Conservation (phyloP, 35 echinoderm and acorn worm species). For the Lytechinus pictus region DNA sequence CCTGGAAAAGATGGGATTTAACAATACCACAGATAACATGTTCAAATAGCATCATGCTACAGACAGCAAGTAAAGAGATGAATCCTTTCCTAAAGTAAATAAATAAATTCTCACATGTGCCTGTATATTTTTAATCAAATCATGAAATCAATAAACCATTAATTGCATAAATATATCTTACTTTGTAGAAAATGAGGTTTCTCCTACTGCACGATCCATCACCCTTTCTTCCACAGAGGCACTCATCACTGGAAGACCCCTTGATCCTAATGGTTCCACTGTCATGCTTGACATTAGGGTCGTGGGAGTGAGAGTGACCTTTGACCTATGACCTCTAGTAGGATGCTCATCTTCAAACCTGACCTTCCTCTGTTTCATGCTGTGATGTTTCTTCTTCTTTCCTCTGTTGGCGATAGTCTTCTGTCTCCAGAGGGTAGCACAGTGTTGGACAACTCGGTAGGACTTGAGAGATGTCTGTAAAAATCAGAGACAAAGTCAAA, state of each 20-base stretch:
- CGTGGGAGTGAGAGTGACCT: neutral
- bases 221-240: neutral
- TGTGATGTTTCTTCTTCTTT: neutral
- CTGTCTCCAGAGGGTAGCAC: slow-evolving; percentile 75
- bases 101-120: too few relatives aligned
- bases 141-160: too few relatives aligned
- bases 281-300: neutral
- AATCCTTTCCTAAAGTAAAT: too few relatives aligned
- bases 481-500: neutral
- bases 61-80: too few relatives aligned
- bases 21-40: too few relatives aligned
- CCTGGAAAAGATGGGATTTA: too few relatives aligned
- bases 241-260: neutral
- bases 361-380: neutral
- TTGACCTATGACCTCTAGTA: neutral
- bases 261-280: neutral
- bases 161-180: neutral
- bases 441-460: slow-evolving; percentile 73
- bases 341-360: slow-evolving; percentile 20
- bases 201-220: neutral
- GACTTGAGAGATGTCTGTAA: slow-evolving; percentile 66
- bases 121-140: too few relatives aligned
- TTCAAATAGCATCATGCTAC: too few relatives aligned
- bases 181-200: neutral
- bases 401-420: slow-evolving; percentile 63